A percentile compares a stretch with the other conserved stretches of the same genome.
These are phyloP conservation scores for Otolemur garnettii DNA, from an alignment of 2,113 vertebrate genomes.

Conservation along the genomic window DNA sequence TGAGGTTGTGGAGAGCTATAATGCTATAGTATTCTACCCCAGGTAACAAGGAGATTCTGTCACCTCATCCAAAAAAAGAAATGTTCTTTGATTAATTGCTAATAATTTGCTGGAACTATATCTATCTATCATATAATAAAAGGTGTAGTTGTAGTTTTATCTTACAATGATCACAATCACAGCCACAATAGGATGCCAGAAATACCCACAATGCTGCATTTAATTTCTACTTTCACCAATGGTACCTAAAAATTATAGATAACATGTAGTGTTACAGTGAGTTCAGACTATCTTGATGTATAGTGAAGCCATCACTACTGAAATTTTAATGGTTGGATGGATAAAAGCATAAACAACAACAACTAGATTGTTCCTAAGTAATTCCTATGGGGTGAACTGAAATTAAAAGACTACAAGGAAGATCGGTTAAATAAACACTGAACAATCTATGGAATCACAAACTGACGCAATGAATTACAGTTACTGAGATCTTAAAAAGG, in stretches of 20 bases:
- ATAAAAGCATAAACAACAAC: conserved; percentile 59
- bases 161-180: conserved; percentile 35
- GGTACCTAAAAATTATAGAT: conserved; percentile 55
- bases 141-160: background rate
- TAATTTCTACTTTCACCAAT: conserved; percentile 58
- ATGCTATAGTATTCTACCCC: too few species aligned
- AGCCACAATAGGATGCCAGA: conserved; percentile 14
- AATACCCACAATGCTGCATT: conserved; percentile 38
- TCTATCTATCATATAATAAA: background rate
- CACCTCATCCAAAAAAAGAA: background rate
- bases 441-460: background rate
- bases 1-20: too few species aligned
- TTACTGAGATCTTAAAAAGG: conserved; percentile 12
- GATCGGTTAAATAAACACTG: conserved; percentile 43
- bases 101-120: conserved; percentile 8
- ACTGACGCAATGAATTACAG: conserved; percentile 44
- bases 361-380: conserved; percentile 52
- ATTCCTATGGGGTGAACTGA: conserved; percentile 53
- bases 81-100: conserved; percentile 16
- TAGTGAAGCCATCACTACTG: conserved; percentile 31
- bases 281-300: conserved; percentile 40
- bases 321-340: conserved; percentile 9
- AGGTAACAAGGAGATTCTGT: too few species aligned
- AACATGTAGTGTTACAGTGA: conserved; percentile 48
- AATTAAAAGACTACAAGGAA: conserved; percentile 33